Conservation (phyloP, 2,888 invertebrate species). For the Oscheius sp. region DNA sequence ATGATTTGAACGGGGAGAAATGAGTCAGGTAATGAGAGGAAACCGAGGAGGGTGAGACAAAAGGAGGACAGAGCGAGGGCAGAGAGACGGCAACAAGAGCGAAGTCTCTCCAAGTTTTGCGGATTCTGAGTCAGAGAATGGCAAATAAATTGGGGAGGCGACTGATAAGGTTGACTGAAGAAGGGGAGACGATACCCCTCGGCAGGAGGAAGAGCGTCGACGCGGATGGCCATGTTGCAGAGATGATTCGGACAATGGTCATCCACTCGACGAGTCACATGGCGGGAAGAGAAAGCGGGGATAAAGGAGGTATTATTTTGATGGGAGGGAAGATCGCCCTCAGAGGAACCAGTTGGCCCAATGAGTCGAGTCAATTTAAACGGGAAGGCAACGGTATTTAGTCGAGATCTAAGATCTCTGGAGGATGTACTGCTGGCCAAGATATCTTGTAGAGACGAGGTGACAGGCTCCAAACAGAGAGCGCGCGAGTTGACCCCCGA, state of each 20-base stretch:
- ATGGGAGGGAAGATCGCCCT: no score
- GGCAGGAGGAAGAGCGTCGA: no score
- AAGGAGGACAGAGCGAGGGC: constrained; percentile 30
- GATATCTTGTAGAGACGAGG: no score
- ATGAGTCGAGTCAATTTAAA: no score
- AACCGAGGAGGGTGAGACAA: constrained; percentile 28
- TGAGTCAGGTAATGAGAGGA: constrained; percentile 11
- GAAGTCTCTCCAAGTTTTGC: constrained; percentile 1
- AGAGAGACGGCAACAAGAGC: constrained; percentile 34
- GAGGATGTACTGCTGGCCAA: no score
- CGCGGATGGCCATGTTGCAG: no score
- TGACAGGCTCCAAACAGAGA: no score
- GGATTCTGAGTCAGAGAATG: background rate
- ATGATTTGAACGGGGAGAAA: background rate
- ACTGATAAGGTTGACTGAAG: constrained; percentile 27
- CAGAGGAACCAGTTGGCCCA: no score
- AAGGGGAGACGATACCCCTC: constrained; percentile 6
- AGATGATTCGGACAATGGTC: no score
- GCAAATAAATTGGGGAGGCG: background rate
- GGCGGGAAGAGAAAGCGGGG: background rate
- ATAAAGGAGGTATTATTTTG: background rate
- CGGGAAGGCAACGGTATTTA: no score
- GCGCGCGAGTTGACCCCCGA: no score
- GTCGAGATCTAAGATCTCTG: no score
- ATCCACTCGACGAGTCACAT: background rate